phyloP scores from a whole-genome alignment of 2,888 invertebrate species.

The Andrena bicolor region DNA sequence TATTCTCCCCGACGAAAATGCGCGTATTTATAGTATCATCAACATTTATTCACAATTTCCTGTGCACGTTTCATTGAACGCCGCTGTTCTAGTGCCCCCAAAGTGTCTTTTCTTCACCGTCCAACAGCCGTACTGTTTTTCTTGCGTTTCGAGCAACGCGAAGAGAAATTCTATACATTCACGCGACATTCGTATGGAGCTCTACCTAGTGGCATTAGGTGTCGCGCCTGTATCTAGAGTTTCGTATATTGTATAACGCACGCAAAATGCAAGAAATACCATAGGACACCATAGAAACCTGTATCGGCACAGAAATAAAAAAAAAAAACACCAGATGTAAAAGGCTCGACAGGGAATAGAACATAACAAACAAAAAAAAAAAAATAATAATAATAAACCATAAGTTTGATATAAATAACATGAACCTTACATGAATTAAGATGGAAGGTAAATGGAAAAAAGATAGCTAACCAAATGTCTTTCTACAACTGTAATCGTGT shows the following conservation, averaged over 20 bases:
- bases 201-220: conserved; percentile 37
- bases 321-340: background rate
- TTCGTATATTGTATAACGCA: conserved; percentile 51
- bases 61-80: background rate
- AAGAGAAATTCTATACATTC: conserved; percentile 59
- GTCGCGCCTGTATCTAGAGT: conserved; percentile 45
- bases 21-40: background rate
- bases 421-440: conserved; percentile 4
- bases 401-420: background rate
- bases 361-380: background rate
- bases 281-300: background rate
- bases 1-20: no score
- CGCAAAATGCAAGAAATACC: background rate
- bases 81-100: background rate
- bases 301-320: background rate
- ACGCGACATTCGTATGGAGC: conserved; percentile 37
- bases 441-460: background rate
- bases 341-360: background rate
- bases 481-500: background rate
- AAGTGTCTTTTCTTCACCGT: conserved; percentile 11
- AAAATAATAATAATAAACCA: background rate
- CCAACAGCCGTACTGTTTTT: conserved; percentile 42
- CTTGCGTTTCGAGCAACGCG: conserved; percentile 44
- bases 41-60: background rate
- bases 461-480: background rate